Base-by-base conservation (phyloP, 2,888 invertebrate genomes). In the Halocaridina rubra region DNA sequence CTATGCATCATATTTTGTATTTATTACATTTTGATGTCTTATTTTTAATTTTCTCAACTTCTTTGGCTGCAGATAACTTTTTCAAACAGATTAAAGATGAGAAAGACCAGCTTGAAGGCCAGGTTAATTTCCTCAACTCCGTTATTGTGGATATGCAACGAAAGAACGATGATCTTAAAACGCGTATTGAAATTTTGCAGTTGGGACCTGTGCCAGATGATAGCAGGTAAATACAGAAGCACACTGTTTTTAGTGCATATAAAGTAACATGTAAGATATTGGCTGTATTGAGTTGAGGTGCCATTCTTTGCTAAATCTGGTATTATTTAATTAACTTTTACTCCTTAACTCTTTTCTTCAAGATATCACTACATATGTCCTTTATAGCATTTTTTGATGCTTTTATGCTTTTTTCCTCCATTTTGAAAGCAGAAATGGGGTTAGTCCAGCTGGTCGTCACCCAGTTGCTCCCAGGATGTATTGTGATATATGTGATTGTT, bases 401-500 rank as follows among this genome's bases (percentile, higher is more conserved):
- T n/a, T n/a, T n/a, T n/a, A n/a, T n/a, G n/a, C n/a, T n/a, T n/a
- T n/a, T n/a, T n/a, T n/a, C n/a, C n/a, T n/a, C 2, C 13, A 8
- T 3, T 22, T 61, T 76, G 71, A 88, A 89, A 78, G 13, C 76
- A 91, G 90, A 74, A 89, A 87, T 80, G 90, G 90, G 16, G 89
- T 72, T 61, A 79, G 74, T 86, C 39, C 80, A 84, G 22, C 72
- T 19, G 78, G 75, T n/a, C 59, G 46, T 8, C 67, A 64, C 24
- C 24, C 53, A 89, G 88, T 89, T 24, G 94, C 96, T 2, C 96
- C 96, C 61, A 94, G 98, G 29, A 92, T 96, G 90, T 98, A 97
- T 93, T 99, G 98, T 93, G 98, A 99, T 93, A 98, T 98, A 90
- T 99, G 98, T 91, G 98, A 98, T 92, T 93, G 94, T 91, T 99